These are phyloP conservation scores for Astreopora myriophthalma DNA, from an alignment of 64 coral and sea anemone genomes.

Conservation along the genomic window DNA sequence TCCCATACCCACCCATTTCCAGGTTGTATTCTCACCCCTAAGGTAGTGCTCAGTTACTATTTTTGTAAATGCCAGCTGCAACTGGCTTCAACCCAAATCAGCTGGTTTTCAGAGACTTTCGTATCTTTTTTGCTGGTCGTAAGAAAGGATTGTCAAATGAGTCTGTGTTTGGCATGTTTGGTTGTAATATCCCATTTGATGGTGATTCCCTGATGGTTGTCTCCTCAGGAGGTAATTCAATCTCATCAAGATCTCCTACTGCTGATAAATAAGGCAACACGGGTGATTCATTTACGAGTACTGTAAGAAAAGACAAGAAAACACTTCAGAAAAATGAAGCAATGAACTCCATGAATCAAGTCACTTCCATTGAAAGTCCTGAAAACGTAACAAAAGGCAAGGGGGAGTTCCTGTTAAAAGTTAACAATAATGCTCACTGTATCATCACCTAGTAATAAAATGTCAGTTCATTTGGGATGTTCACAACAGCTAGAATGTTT, in stretches of 20 bases:
- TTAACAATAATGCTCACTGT: no score
- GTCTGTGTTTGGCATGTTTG: not conserved
- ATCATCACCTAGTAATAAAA: no score
- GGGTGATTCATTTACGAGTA: slow-evolving; percentile 12
- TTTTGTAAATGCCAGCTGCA: not conserved
- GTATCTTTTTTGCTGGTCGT: slow-evolving; percentile 14
- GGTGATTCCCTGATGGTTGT: not conserved
- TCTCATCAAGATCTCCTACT: slow-evolving; percentile 14
- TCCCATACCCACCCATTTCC: no score
- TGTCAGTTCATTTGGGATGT: no score
- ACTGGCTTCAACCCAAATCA: not conserved
- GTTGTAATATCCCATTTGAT: not conserved
- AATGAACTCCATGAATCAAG: no score
- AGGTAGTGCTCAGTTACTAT: no score
- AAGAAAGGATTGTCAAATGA: slow-evolving; percentile 35
- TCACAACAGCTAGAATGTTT: no score
- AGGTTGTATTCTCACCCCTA: no score
- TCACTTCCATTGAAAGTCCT: no score
- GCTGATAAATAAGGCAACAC: slow-evolving; percentile 15
- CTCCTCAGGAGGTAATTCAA: not conserved
- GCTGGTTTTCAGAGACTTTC: slow-evolving; percentile 7
- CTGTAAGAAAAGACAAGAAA: not conserved
- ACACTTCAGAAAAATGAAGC: no score
- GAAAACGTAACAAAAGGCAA: no score
- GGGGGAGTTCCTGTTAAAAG: no score